Base-by-base conservation (phyloP, 2,113 vertebrate genomes). In the Pao palembangensis region DNA sequence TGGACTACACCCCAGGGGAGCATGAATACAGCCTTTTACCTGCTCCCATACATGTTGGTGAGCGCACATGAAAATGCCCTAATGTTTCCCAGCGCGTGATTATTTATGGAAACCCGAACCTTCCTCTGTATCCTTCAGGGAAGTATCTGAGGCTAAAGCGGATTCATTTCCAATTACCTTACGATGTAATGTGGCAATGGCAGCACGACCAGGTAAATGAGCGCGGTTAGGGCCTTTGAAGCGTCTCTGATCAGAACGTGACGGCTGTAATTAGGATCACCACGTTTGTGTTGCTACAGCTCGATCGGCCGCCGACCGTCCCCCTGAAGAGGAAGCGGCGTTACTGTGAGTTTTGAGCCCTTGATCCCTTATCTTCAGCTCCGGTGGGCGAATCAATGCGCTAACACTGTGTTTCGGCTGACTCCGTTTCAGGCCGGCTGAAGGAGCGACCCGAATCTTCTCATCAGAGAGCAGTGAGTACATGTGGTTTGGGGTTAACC, bases 121-220 rank as follows among this genome's bases (percentile, higher is more conserved):
- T 41, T 46, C 19, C 23, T 61, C 49, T 57, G 16, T 67, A 12
- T 53, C 64, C 51, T 65, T 1, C 47, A 99, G 97, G 97, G 42
- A 98, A 99, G 85, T 98, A 99, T 88, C 91, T 98, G 64, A 93
- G 97, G 85, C 93, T 98, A 67, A 98, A 96, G 83, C 84, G 94
- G 65, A 96, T 95, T 48, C 91, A 99, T 89, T 99, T 99, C 89
- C 95, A 98, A 91, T 88, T 98, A 80, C 96, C 97, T 18, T 98
- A 98, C 55, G 96, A 99, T 76, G 94, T 98, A 80, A 93, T 98
- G 82, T 96, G 95, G 94, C 93, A 95, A 79, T 98, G 94, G 94
- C 94, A 94, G 83, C 92, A 96, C 73, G 93, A 97, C 79, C 93
- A 98, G 97, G 97, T 99, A 93, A 0, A 61, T 54, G 7, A 15